phyloP scores from a whole-genome alignment of 1,140 invertebrate genomes.

The Steinernema feltiae region DNA sequence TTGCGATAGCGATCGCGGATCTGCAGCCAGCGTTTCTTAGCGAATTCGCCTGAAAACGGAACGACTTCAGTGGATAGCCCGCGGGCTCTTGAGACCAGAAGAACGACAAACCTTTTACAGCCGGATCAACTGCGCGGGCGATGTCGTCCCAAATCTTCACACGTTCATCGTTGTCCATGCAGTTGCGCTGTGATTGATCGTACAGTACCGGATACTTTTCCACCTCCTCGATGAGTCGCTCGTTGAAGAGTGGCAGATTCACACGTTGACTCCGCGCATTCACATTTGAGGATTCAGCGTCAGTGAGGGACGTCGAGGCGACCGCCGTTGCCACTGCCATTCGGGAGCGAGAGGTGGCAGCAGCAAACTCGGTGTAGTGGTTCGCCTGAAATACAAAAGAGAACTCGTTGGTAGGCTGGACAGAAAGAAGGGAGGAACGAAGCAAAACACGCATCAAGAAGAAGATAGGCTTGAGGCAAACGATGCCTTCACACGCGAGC shows the following conservation, averaged over 20 bases:
- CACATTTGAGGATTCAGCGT: not conserved
- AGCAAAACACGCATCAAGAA: not conserved
- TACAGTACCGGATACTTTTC: slow-evolving; percentile 48
- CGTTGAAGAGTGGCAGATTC: slow-evolving; percentile 15
- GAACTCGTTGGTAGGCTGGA: not conserved
- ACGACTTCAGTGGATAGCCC: not conserved
- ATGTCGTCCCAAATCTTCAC: slow-evolving; percentile 44
- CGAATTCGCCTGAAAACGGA: slow-evolving; percentile 53
- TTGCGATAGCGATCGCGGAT: slow-evolving; percentile 54
- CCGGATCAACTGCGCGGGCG: slow-evolving; percentile 24
- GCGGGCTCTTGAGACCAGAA: not conserved
- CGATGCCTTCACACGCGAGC: not conserved
- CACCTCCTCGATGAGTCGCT: slow-evolving; percentile 26
- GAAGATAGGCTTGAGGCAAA: not conserved
- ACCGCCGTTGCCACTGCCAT: slow-evolving; percentile 7
- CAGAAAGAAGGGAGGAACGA: not conserved
- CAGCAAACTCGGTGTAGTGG: too few relatives aligned
- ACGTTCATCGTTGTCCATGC: slow-evolving; percentile 46
- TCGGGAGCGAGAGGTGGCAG: too few relatives aligned
- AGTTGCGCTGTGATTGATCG: slow-evolving; percentile 51
- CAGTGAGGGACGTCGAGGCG: not conserved
- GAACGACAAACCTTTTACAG: slow-evolving; percentile 21
- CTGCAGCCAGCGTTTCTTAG: slow-evolving; percentile 56
- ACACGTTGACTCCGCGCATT: not conserved
- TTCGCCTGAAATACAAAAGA: not conserved